Percentiles rank a stretch among this genome's conserved stretches.
phyloP scores from a whole-genome alignment of 2,888 invertebrate genomes.

The Brassicogethes aeneus region DNA sequence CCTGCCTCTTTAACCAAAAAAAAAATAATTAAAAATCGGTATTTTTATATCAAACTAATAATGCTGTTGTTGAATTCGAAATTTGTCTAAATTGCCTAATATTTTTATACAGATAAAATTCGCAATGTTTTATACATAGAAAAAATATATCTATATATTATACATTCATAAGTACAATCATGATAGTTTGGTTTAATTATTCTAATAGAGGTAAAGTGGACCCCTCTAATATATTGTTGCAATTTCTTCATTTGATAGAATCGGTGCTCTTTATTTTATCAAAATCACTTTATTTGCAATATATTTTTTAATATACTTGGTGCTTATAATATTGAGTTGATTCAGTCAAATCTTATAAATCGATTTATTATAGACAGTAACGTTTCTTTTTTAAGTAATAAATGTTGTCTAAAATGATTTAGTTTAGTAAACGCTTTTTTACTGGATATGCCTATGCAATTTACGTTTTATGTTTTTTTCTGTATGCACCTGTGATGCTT shows the following conservation, averaged over 20 bases:
- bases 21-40: background rate
- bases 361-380: background rate
- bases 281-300: background rate
- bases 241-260: background rate
- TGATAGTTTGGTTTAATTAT: background rate
- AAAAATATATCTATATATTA: slow-evolving; percentile 1
- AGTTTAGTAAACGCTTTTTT: background rate
- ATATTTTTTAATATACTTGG: background rate
- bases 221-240: background rate
- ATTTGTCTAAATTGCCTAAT: slow-evolving; percentile 1
- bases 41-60: background rate
- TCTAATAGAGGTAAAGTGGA: background rate
- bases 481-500: slow-evolving; percentile 1
- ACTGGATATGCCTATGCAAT: background rate
- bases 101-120: slow-evolving; percentile 1
- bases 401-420: background rate
- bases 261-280: background rate
- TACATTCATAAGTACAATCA: slow-evolving; percentile 1
- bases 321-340: background rate
- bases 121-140: background rate
- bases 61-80: background rate
- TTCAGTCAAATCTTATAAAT: background rate
- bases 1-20: background rate
- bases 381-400: background rate
- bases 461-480: background rate